These are phyloP conservation scores for Salmo trutta DNA, from an alignment of 2,797 vertebrate genomes.

Conservation along the genomic window DNA sequence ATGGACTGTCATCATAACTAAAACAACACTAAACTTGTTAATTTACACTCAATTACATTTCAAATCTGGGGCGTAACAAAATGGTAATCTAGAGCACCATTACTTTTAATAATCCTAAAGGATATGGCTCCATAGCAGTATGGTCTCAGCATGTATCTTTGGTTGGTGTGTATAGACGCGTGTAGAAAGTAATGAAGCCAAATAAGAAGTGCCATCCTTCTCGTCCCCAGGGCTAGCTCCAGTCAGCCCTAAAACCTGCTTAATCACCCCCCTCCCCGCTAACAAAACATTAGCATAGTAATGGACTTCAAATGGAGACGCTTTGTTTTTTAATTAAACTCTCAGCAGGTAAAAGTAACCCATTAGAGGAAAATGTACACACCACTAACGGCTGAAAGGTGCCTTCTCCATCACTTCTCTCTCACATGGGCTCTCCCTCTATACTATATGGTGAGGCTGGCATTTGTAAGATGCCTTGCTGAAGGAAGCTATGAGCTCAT, in stretches of 20 bases:
- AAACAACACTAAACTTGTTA: background rate
- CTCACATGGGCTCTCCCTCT: slow-evolving; percentile 69
- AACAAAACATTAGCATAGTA: slow-evolving; percentile 99
- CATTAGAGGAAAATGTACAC: slow-evolving; percentile 96
- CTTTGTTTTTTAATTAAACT: slow-evolving; percentile 99
- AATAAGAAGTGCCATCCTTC: slow-evolving; percentile 90
- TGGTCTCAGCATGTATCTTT: slow-evolving; percentile 85
- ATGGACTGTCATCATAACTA: slow-evolving; percentile 14
- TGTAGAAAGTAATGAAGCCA: slow-evolving; percentile 91
- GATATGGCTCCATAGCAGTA: slow-evolving; percentile 72
- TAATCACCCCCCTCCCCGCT: slow-evolving; percentile 97
- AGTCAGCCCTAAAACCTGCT: slow-evolving; percentile 92
- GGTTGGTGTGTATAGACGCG: slow-evolving; percentile 87
- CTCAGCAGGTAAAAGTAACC: slow-evolving; percentile 99
- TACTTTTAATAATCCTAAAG: slow-evolving; percentile 59
- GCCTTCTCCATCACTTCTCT: slow-evolving; percentile 79
- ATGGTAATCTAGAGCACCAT: slow-evolving; percentile 27
- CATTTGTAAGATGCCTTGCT: slow-evolving; percentile 48
- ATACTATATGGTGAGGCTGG: slow-evolving; percentile 57
- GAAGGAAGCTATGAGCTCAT: slow-evolving; percentile 45
- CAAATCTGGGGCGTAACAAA: background rate
- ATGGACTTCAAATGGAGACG: slow-evolving; percentile 99
- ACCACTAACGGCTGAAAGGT: slow-evolving; percentile 81
- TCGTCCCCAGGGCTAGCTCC: slow-evolving; percentile 88
- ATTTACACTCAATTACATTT: background rate